Conservation (phyloP, 2,888 invertebrate genomes). For the Andrena camellia region DNA sequence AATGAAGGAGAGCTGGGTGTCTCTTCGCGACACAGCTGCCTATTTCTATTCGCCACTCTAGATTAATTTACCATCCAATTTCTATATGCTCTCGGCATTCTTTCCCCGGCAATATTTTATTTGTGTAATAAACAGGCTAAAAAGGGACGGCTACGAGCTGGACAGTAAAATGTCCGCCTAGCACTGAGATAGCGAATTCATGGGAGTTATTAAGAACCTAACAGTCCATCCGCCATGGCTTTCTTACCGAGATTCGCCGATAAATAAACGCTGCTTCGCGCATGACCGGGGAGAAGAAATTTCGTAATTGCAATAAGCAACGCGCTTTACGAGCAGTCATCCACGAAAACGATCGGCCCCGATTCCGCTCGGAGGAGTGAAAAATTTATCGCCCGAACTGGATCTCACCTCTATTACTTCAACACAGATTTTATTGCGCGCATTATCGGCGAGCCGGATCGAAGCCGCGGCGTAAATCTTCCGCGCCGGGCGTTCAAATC, state of each 20-base stretch:
- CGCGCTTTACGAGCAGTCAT: conserved; percentile 39
- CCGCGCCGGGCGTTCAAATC: conserved; percentile 37
- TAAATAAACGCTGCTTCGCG: conserved; percentile 16
- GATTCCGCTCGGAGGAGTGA: conserved; percentile 20
- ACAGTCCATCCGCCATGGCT: background rate
- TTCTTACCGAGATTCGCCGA: conserved; percentile 12
- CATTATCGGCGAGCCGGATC: conserved; percentile 26
- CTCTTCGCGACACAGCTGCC: too few species aligned
- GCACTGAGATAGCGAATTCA: conserved; percentile 4
- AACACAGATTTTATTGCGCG: conserved; percentile 37
- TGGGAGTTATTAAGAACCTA: conserved; percentile 24
- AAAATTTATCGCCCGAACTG: conserved; percentile 48
- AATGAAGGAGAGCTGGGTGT: too few species aligned
- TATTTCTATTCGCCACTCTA: background rate
- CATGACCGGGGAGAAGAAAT: conserved; percentile 15
- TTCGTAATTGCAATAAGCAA: conserved; percentile 45
- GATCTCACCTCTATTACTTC: conserved; percentile 24
- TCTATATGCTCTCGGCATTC: background rate
- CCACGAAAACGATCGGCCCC: conserved; percentile 15
- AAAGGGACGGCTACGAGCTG: background rate
- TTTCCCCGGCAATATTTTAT: background rate
- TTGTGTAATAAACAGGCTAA: background rate
- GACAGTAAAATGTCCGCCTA: conserved; percentile 8
- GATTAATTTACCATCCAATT: conserved; percentile 8
- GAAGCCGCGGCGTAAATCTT: conserved; percentile 21